Percentiles rank a stretch among this genome's conserved stretches.
These are phyloP conservation scores for Leptinotarsa defecta DNA, from an alignment of 1,140 invertebrate genomes.

Conservation along the genomic window DNA sequence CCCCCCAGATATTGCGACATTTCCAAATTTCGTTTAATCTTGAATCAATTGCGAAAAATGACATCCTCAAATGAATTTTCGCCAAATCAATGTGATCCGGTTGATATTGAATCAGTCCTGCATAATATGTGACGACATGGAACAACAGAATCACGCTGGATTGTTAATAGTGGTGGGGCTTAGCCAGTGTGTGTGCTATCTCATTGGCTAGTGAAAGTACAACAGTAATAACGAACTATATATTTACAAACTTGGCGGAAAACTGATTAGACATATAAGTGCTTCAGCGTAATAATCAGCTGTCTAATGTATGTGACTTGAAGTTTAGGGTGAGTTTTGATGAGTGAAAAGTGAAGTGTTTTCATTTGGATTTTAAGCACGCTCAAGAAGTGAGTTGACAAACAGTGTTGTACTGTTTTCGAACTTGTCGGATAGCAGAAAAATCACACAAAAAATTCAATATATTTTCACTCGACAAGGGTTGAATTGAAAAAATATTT, in stretches of 20 bases:
- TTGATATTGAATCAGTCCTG: background rate
- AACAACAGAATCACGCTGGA: slow-evolving; percentile 12
- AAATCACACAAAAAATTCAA: too few relatives aligned
- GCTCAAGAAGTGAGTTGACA: background rate
- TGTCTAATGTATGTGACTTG: background rate
- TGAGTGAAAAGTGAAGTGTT: background rate
- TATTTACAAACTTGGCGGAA: slow-evolving; percentile 5
- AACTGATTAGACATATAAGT: slow-evolving; percentile 9
- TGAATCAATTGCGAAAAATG: too few relatives aligned
- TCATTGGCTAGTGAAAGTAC: slow-evolving; percentile 31
- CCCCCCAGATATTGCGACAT: too few relatives aligned
- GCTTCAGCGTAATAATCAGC: background rate
- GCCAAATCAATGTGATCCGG: background rate
- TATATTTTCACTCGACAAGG: too few relatives aligned
- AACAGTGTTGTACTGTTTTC: too few relatives aligned
- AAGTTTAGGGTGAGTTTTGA: background rate
- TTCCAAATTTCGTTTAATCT: too few relatives aligned
- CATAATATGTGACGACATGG: background rate
- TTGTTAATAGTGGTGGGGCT: background rate
- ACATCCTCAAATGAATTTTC: background rate
- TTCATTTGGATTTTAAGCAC: background rate
- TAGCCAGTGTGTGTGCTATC: background rate
- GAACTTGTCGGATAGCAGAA: too few relatives aligned
- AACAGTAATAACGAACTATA: slow-evolving; percentile 10
- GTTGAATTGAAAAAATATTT: too few relatives aligned